These are phyloP conservation scores for Equus przewalskii DNA, from an alignment of 2,113 vertebrate species.

Conservation along the genomic window DNA sequence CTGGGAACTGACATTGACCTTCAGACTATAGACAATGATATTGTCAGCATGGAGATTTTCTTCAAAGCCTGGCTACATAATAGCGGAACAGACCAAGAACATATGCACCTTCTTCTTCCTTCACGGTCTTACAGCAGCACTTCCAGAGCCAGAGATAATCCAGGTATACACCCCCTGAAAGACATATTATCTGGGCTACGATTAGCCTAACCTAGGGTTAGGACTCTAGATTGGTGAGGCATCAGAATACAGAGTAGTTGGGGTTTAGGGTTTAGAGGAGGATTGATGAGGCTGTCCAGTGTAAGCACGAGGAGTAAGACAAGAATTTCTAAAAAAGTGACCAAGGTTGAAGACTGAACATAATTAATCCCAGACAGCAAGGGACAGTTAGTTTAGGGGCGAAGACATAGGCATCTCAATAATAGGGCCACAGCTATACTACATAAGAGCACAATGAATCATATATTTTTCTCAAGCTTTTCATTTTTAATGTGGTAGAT, in stretches of 20 bases:
- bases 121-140: slow-evolving; percentile 27
- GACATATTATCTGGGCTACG: neutral
- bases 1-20: slow-evolving; percentile 93
- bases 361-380: slow-evolving; percentile 31
- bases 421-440: neutral
- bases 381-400: neutral
- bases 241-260: slow-evolving; percentile 22
- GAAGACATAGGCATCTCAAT: neutral
- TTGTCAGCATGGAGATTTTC: slow-evolving; percentile 92
- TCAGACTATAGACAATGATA: slow-evolving; percentile 91
- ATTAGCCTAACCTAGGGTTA: slow-evolving; percentile 22
- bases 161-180: slow-evolving; percentile 82
- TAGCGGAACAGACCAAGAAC: slow-evolving; percentile 91
- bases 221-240: slow-evolving; percentile 8
- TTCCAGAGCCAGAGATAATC: slow-evolving; percentile 62
- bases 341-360: neutral
- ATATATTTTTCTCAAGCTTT: slow-evolving; percentile 20
- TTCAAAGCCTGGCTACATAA: slow-evolving; percentile 96
- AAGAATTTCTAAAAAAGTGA: slow-evolving; percentile 21
- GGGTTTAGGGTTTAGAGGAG: slow-evolving; percentile 30
- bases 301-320: neutral
- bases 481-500: slow-evolving; percentile 25
- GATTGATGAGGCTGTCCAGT: neutral
- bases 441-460: neutral
- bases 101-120: slow-evolving; percentile 94